Evolutionary conservation across 2,888 invertebrate genomes (phyloP), one percentile per base, ranked within the genome.

Genomic region (Polyommatus iphigenia): DNA sequence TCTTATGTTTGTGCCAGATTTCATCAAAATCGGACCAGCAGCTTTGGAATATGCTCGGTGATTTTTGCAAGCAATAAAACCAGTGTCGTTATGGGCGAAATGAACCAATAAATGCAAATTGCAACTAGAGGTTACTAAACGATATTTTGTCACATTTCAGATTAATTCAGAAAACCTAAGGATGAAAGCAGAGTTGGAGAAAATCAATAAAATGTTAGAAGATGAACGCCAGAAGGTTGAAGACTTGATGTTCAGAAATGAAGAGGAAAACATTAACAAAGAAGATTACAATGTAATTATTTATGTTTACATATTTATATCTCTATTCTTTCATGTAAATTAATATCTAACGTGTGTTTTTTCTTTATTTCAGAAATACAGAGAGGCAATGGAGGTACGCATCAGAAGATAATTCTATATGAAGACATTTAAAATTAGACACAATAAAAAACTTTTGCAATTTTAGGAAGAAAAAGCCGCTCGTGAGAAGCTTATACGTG

Each of bases 181-280:
- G 84, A 90, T 96, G 20, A 95, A 95, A 83, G 85, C 89, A 13
- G 95, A 96, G 82, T 87, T 95, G 81, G 92, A 92, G 79, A 94
- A 94, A 78, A 90, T 97, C 79, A 90, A 94, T 82, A 92, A 95
- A 80, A 95, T 96, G 84, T 88, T 98, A 81, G 97, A 97, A 79
- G 97, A 97, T 83, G 98, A 98, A 85, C 95, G 95, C 83, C 96
- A 97, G 86, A 97, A 96, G 90, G 96, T 97, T 6, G 98, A 99
- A 92, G 99, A 99, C 89, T 95, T 99, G 80, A 96, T 98, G 90
- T 99, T 99, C 88, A 95, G 97, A 79, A 96, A 98, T 81, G 99
- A 99, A 92, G 99, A 99, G 88, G 98, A 98, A 83, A 96, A 97
- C 73, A 97, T 99, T 84, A 96, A 96, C 84, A 98, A 97, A 88